Evolutionary conservation across 2,888 invertebrate species (phyloP), one percentile per base, ranked within the genome.

Genomic region (Coelinius sp.): DNA sequence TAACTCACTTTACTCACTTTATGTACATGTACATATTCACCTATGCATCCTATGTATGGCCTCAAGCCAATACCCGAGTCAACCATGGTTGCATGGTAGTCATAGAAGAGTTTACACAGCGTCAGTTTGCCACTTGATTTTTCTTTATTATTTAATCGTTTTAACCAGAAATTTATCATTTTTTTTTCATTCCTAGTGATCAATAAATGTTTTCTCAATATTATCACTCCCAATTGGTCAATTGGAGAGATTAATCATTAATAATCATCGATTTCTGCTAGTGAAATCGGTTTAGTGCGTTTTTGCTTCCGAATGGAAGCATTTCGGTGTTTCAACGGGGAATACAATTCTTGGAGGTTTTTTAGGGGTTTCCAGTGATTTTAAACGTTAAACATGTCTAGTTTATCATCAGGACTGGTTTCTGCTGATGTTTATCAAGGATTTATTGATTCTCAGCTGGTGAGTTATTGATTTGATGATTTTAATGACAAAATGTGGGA

Each of bases 401-500:
- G 46, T 62, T 46, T 68, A 56, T 20, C 68, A 62, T 56, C 56
- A 27, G 56, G 41, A 27, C 59, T 24, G 0, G 62, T 68, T 27
- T 27, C 59, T 22, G 20, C 27, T 35, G 68, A 68, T 25, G 5
- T 62, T 46, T 62, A 68, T 14, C 59, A 27, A 27, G 62, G 49
- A 68, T 68, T 68, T 14, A 20, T 68, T 7, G 44, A 59, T 49
- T 62, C 68, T 27, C 31, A 68, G 14, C 27, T 62, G 62, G 68
- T 68, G 22, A 68, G 68, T 62, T 14, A 24, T 44, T 41, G 10
- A 41, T 49, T 31, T 27, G 0, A 7, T 64, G 4, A 22, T 25
- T n/a, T n/a, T n/a, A n/a, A n/a, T 31, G 31, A 31, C 8, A 6
- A 31, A 8, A 6, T 6, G 31, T 31, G 31, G 31, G 44, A 44